Evolutionary conservation across 1,140 invertebrate genomes (phyloP).

Genomic region (Drosophila sproati): DNA sequence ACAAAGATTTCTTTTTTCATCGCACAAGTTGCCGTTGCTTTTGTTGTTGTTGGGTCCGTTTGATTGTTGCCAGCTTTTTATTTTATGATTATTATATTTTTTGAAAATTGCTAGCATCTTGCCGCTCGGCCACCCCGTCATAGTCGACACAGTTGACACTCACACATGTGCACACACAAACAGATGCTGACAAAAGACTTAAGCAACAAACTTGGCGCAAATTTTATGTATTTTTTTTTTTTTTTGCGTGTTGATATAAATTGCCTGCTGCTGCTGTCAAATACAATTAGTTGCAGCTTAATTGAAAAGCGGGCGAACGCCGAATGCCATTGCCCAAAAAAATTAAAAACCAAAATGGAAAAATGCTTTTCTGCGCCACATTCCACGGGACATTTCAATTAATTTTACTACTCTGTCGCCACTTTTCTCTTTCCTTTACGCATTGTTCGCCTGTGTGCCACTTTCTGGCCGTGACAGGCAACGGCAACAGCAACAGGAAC

Average conservation of each 20-base stretch:
- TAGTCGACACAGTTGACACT: slow-evolving; percentile 22
- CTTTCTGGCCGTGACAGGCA: slow-evolving; percentile 51
- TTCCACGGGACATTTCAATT: slow-evolving; percentile 63
- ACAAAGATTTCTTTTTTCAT: slow-evolving; percentile 80
- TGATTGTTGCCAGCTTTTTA: slow-evolving; percentile 69
- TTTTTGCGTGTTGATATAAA: slow-evolving; percentile 51
- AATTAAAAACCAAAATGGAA: slow-evolving; percentile 44
- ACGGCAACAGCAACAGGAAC: slow-evolving; percentile 21
- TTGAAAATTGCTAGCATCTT: slow-evolving; percentile 65
- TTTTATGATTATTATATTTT: slow-evolving; percentile 81
- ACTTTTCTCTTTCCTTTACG: slow-evolving; percentile 58
- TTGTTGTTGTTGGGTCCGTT: slow-evolving; percentile 37
- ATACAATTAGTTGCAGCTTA: slow-evolving; percentile 76
- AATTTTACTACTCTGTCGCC: slow-evolving; percentile 53
- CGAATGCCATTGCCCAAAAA: slow-evolving; percentile 46
- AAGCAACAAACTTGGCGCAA: slow-evolving; percentile 61
- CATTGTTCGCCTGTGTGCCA: slow-evolving; percentile 55
- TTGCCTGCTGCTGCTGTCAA: slow-evolving; percentile 68
- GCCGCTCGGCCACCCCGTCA: slow-evolving; percentile 34
- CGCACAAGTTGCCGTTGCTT: slow-evolving; percentile 51
- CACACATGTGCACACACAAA: slow-evolving; percentile 12
- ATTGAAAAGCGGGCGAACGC: slow-evolving; percentile 60
- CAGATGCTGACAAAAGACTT: slow-evolving; percentile 68
- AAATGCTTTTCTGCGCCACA: slow-evolving; percentile 41
- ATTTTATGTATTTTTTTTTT: slow-evolving; percentile 9